Base-by-base conservation (phyloP, 2,113 vertebrate species). In the Nettapus auritus region DNA sequence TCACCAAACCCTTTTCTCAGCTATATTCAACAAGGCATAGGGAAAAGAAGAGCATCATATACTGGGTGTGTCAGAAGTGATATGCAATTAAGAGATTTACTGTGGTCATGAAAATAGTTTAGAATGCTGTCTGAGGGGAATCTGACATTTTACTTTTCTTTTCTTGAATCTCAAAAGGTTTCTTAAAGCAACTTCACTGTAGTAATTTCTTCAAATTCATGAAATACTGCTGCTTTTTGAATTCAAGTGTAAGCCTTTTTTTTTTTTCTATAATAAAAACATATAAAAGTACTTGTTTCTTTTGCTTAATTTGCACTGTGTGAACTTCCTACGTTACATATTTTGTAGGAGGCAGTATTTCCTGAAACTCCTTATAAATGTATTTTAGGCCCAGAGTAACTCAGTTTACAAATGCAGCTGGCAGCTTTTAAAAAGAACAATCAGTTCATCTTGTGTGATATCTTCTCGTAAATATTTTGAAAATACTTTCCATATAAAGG, bases 261-360 rank as follows among this genome's bases (percentile, higher is more conserved):
- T 96, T 98, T 97, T 98, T 97, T 98, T 98, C 96, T 97, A 92
- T 94, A 98, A 98, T 98, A 98, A 98, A 98, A 94, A 36, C 73
- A 88, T 89, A 85, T 56, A 70, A 97, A 97, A 96, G 29, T 66
- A 4, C 7, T 86, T 71, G 56, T 83, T 94, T 96, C 75, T 55
- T 64, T 62, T 82, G 52, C 69, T 82, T 81, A 23, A 77, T 94
- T 88, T 56, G 19, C 36, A 6, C 31, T 19, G 16, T 88, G 12
- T 77, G 68, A 40, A 53, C 14, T n/a, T 57, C 73, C 36, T 38
- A 15, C 52, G 3, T 9, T 82, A 3, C 8, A 3, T 4, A 2
- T 25, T 53, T 21, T 40, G 34, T 67, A 80, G 57, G 62, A 64
- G 44, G 19, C 34, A 1, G 1, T 21, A 22, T 82, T 71, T 80